Percentiles rank a stretch among this genome's conserved stretches.
Evolutionary conservation across 1,140 invertebrate genomes (phyloP).

Genomic region (Penaeus vannamei): DNA sequence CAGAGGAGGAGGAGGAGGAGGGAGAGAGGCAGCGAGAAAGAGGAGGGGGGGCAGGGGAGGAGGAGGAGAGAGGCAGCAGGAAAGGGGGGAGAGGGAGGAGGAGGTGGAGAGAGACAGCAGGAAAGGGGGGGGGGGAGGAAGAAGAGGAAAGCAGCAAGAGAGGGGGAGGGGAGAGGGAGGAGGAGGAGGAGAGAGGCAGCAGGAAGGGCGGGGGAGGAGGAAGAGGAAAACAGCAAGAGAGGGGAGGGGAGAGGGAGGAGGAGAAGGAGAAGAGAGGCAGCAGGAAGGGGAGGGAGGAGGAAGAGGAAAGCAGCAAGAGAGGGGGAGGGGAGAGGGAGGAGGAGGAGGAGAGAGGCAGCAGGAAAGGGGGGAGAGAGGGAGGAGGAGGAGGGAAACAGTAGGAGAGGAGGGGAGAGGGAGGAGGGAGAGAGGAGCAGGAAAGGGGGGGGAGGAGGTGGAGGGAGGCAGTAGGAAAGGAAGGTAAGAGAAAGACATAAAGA

Average conservation of each 20-base stretch:
- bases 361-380: neutral
- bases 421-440: neutral
- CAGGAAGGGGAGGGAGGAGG: neutral
- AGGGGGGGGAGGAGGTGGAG: neutral
- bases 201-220: neutral
- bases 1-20: too few species aligned
- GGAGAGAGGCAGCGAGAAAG: too few species aligned
- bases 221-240: too few species aligned
- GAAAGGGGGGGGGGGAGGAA: too few species aligned
- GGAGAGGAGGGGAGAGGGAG: neutral
- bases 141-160: neutral
- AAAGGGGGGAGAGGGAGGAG: too few species aligned
- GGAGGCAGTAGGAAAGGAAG: too few species aligned
- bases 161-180: neutral
- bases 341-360: neutral
- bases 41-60: too few species aligned
- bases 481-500: too few species aligned
- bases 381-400: neutral
- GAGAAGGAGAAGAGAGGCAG: neutral
- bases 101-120: too few species aligned
- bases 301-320: neutral
- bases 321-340: neutral
- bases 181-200: neutral
- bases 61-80: too few species aligned
- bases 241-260: neutral